Evolutionary conservation across 2,113 vertebrate species (phyloP), one percentile per base, ranked within the genome.

Genomic region (Dromiciops gliroides): DNA sequence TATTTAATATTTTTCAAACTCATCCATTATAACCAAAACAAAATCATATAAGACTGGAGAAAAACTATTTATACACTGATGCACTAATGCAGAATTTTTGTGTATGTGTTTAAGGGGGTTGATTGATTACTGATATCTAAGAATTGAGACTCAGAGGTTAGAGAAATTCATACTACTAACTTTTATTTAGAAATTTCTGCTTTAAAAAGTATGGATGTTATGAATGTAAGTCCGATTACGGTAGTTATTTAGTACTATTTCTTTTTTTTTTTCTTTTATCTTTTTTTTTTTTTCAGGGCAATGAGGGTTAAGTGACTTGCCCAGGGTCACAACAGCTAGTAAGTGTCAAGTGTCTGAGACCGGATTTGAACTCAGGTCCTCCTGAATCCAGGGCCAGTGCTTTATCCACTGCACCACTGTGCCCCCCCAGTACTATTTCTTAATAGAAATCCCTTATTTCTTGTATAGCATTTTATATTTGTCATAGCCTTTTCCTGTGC

Each of bases 51-150:
- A 89, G 9, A 75, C 26, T 95, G 91, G 89, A 94, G 50, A 31
- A 95, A 96, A 94, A 31, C n/a, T n/a, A n/a, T n/a, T n/a, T n/a
- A n/a, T n/a, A n/a, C 88, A 31, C 44, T 91, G 28, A 93, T 95
- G 12, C 91, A 93, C 31, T 49, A 9, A 96, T 92, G 92, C 23
- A 83, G 8, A 91, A 51, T 56, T 92, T 93, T 95, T 91, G 49
- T 94, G 1, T 83, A 44, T 49, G 25, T 94, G 48, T n/a, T 92
- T 6, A 11, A 94, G 44, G 9, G 51, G 8, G 92, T 48, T 93
- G 2, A 88, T 97, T 94, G 56, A 94, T 51, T 95, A 56, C 75
- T 94, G 51, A 67, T 93, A 91, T 22, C 88, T 95, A 94, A 60
- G 51, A 93, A 75, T 93, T 52, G 0, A 94, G 91, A 28, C 0